Evolutionary conservation across 2,888 invertebrate species (phyloP), one percentile per base, ranked within the genome.

Genomic region (Papilio demoleus): DNA sequence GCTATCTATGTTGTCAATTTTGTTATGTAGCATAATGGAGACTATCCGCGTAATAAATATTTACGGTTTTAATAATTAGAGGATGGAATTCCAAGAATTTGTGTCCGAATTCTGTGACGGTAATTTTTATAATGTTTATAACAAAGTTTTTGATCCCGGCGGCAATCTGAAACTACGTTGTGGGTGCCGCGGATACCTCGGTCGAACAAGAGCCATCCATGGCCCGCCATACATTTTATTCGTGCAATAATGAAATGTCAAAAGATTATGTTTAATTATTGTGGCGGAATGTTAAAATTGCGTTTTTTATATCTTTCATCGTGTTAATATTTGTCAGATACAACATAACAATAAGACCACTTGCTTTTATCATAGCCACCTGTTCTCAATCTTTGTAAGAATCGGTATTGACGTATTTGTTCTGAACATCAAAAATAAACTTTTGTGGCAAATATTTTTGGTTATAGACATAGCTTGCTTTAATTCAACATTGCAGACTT

Each of bases 1-100:
- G 96, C 96, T 95, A 95, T 94, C 96, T 96, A 94, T 94, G 94
- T 95, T 96, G 96, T 96, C 96, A 96, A 95, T 95, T 95, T 89
- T 90, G 88, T 88, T 88, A 88, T 86, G 86, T 85, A 89, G 86
- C 83, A 76, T 93, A 94, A 94, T 94, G 94, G 94, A 94, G 94
- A 93, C 93, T 93, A 90, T 92, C 89, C 90, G 90, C 89, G 92
- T 90, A 93, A 93, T 94, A 94, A 94, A 93, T 93, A 93, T 92
- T 94, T 92, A 94, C 93, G 92, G 91, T 89, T 89, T 59, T 90
- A 81, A 74, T 68, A 78, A 78, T 70, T 78, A 74, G 65, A 81
- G 76, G 92, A 93, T 93, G 91, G 87, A 78, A 74, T 76, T 80
- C 73, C 75, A 74, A 73, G 72, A 74, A 73, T 76, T 65, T 70